phyloP scores from a whole-genome alignment of 2,113 vertebrate genomes.

The Suricata suricatta region DNA sequence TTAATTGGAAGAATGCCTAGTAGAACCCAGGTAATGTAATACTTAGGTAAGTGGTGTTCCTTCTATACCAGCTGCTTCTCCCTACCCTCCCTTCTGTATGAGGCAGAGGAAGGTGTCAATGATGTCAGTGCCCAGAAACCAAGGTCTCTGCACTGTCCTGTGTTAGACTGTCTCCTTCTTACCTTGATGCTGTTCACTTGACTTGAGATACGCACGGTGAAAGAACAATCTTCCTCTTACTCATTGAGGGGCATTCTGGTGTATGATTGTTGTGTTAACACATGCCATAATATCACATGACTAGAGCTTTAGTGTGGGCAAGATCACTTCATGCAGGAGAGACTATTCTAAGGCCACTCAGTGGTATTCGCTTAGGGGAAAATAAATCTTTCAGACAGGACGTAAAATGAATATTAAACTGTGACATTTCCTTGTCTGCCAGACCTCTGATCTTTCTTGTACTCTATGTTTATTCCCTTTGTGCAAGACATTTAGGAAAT shows the following conservation, averaged over 20 bases:
- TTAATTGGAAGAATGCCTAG: not conserved
- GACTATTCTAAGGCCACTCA: not conserved
- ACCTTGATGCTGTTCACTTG: not conserved
- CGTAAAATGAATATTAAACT: not conserved
- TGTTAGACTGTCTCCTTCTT: not conserved
- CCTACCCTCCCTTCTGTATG: not conserved
- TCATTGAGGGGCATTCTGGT: not conserved
- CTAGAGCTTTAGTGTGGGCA: not conserved
- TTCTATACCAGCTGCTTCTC: not conserved
- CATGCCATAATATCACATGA: not conserved
- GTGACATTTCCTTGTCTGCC: not conserved
- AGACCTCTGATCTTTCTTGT: not conserved
- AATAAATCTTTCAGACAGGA: not conserved
- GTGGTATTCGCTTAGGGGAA: not conserved
- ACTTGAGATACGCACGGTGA: not conserved
- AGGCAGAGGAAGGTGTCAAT: not conserved
- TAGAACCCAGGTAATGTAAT: not conserved
- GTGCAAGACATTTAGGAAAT: not conserved
- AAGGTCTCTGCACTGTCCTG: not conserved
- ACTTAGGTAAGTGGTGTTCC: not conserved
- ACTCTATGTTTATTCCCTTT: not conserved
- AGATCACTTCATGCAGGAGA: not conserved
- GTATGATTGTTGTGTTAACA: not conserved
- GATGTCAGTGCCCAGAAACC: not conserved
- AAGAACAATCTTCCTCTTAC: not conserved